These are phyloP conservation scores for Dasyprocta punctata DNA, from an alignment of 2,113 vertebrate genomes.

Conservation along the genomic window DNA sequence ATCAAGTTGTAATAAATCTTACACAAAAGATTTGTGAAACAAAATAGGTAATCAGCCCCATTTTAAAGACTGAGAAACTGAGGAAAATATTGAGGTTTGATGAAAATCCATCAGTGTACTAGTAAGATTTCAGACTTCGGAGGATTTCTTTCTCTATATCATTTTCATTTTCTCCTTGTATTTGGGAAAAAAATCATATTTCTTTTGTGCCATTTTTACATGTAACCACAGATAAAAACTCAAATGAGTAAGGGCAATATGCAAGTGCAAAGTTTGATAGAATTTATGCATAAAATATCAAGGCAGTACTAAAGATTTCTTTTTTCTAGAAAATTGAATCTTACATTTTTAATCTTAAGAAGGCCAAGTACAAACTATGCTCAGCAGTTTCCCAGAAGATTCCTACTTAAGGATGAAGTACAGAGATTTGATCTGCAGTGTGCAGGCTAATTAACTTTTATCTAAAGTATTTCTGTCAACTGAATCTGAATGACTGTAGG, in stretches of 20 bases:
- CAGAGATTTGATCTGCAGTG: slow-evolving; percentile 65
- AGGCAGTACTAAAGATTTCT: slow-evolving; percentile 16
- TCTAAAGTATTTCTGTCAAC: slow-evolving; percentile 71
- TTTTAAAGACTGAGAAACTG: slow-evolving; percentile 55
- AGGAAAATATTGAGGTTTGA: slow-evolving; percentile 10
- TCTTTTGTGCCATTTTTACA: slow-evolving; percentile 3
- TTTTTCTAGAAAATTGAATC: slow-evolving; percentile 66
- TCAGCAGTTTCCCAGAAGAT: slow-evolving; percentile 55
- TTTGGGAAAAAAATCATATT: neutral
- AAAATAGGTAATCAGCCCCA: slow-evolving; percentile 17
- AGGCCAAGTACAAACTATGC: neutral
- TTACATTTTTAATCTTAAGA: slow-evolving; percentile 58
- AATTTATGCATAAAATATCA: neutral
- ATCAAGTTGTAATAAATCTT: neutral
- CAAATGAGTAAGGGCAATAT: slow-evolving; percentile 22
- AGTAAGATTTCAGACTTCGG: neutral
- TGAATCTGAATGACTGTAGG: slow-evolving; percentile 73
- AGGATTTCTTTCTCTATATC: neutral
- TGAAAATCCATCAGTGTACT: neutral
- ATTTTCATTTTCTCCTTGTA: slow-evolving; percentile 19
- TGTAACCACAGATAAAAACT: slow-evolving; percentile 30
- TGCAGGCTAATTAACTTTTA: slow-evolving; percentile 83
- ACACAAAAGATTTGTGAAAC: slow-evolving; percentile 1
- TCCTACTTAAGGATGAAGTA: slow-evolving; percentile 44
- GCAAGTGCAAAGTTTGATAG: slow-evolving; percentile 51